Evolutionary conservation across 1,140 invertebrate genomes (phyloP), one percentile per base, ranked within the genome.

Genomic region (Diorhabda sublineata): DNA sequence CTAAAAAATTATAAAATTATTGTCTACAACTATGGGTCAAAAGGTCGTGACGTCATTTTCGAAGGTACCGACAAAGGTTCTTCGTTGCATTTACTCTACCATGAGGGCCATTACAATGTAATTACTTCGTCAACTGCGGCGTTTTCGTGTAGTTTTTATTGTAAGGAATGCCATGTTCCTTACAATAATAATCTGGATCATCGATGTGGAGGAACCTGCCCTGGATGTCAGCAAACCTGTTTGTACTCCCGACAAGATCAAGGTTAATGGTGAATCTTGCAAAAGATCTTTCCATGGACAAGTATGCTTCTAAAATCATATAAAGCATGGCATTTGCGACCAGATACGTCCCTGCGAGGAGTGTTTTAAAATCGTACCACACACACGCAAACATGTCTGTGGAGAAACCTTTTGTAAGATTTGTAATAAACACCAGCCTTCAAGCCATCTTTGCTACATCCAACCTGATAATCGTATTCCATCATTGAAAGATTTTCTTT

Each of bases 1-100:
- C 9, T 11, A 56, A 65, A 9, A 57, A 44, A 5, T 11, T 11
- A 11, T 11, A 11, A 11, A 11, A 11, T 11, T 11, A 11, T 11
- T 11, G 11, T 11, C 11, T 11, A 11, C 11, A 11, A 11, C 11
- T 66, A 66, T 42, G 65, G 65, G 9, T 7, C 56, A 5, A 66
- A 60, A 26, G 65, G 65, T 3, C 62, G 62, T 47, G 45, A 64
- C n/a, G 45, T 64, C n/a, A 58, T 66, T 11, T 66, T 66, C 42
- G 9, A 42, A 2, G 56, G 65, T 44, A 42, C 8, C 0, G 26
- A 6, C 9, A 11, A 59, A 9, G 52, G 41, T 42, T 9, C 42
- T 47, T 43, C 9, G 4, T n/a, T 66, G 11, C 59, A 59, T 58
- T 58, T 66, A 58, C 44, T 66, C 7, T 47, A 58, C 45, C 26